phyloP scores from a whole-genome alignment of 1,140 invertebrate genomes.

The Drosophila lowei region DNA sequence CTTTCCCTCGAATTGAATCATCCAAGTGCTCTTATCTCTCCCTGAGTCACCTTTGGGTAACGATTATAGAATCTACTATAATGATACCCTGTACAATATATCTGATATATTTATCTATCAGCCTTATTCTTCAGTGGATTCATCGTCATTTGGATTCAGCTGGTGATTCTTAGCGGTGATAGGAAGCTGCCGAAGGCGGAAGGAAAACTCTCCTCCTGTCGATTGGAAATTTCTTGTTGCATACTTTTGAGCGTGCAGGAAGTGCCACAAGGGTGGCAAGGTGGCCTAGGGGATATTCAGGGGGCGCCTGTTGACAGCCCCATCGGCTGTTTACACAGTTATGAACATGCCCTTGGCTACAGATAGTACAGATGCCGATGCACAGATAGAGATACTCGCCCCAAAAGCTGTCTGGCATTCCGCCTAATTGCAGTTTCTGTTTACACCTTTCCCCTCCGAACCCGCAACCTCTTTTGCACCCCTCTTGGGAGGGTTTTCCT shows the following conservation, averaged over 20 bases:
- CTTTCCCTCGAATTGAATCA: too few relatives aligned
- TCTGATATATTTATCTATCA: too few relatives aligned
- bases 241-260: constrained; percentile 2
- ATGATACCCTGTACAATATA: too few relatives aligned
- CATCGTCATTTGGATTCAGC: too few relatives aligned
- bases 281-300: not conserved
- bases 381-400: not conserved
- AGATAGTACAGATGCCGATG: not conserved
- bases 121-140: too few relatives aligned
- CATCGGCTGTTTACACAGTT: constrained; percentile 43
- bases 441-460: not conserved
- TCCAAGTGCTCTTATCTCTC: too few relatives aligned
- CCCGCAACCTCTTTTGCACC: not conserved
- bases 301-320: not conserved
- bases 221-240: not conserved
- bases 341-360: constrained; percentile 64
- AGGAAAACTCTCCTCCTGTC: too few relatives aligned
- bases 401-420: constrained; percentile 39
- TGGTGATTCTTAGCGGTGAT: too few relatives aligned
- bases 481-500: constrained; percentile 35
- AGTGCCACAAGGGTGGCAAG: not conserved
- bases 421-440: constrained; percentile 62
- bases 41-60: too few relatives aligned
- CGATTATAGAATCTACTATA: too few relatives aligned
- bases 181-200: too few relatives aligned